Evolutionary conservation across 2,888 invertebrate species (phyloP).

Genomic region (Drosophila diplacantha): DNA sequence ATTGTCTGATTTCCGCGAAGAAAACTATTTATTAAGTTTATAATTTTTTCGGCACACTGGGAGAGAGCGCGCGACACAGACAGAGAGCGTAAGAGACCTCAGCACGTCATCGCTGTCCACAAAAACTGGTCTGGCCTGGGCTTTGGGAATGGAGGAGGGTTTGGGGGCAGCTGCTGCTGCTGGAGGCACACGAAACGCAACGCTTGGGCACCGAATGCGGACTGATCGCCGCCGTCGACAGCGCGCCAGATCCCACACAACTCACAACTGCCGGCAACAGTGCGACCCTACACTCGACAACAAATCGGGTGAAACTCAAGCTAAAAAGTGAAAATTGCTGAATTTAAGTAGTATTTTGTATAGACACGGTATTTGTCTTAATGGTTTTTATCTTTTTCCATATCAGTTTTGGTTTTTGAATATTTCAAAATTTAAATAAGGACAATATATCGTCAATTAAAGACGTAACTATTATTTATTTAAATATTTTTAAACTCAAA

Average conservation of each 20-base stretch:
- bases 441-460: too few species aligned
- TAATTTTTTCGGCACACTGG: slow-evolving; percentile 57
- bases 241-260: slow-evolving; percentile 41
- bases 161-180: slow-evolving; percentile 30
- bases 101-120: slow-evolving; percentile 50
- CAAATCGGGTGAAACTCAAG: not conserved
- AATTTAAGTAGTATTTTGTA: not conserved
- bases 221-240: slow-evolving; percentile 53
- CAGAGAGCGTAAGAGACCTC: slow-evolving; percentile 37
- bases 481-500: too few species aligned
- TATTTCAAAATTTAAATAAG: not conserved
- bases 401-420: not conserved
- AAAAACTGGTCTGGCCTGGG: slow-evolving; percentile 60
- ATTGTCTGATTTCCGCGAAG: slow-evolving; percentile 31
- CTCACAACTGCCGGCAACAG: slow-evolving; percentile 35
- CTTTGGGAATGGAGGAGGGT: slow-evolving; percentile 22
- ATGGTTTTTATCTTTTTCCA: not conserved
- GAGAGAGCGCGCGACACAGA: slow-evolving; percentile 24
- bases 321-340: not conserved
- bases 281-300: slow-evolving; percentile 31
- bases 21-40: slow-evolving; percentile 42
- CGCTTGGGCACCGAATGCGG: slow-evolving; percentile 61
- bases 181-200: slow-evolving; percentile 53
- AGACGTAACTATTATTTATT: too few species aligned
- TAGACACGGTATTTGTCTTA: not conserved